These are phyloP conservation scores for Rhynchotus rufescens DNA, from an alignment of 2,797 vertebrate species.

Conservation along the genomic window DNA sequence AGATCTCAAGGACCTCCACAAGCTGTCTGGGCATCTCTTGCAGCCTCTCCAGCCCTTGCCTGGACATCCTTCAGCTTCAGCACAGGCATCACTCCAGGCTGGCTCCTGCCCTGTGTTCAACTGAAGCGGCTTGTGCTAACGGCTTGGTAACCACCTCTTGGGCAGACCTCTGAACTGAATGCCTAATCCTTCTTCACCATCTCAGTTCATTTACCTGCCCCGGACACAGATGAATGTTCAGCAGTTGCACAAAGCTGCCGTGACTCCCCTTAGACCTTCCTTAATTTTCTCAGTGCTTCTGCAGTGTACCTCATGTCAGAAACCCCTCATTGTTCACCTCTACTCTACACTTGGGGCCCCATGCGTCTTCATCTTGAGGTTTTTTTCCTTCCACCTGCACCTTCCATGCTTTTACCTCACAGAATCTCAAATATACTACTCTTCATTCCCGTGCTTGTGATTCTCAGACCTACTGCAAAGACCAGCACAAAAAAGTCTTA, in stretches of 20 bases:
- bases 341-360: not conserved
- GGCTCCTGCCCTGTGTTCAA: not conserved
- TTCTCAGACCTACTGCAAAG: not conserved
- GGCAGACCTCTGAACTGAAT: not conserved
- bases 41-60: not conserved
- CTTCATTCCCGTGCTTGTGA: not conserved
- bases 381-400: not conserved
- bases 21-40: not conserved
- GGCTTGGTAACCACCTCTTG: not conserved
- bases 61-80: not conserved
- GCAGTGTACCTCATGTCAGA: not conserved
- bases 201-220: not conserved
- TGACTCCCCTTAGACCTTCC: not conserved
- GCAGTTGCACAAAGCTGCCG: not conserved
- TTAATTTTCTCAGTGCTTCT: not conserved
- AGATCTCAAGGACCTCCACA: not conserved
- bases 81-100: not conserved
- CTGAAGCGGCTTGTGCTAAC: not conserved
- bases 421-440: not conserved
- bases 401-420: not conserved
- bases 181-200: not conserved
- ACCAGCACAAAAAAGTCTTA: not conserved
- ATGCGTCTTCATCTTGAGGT: not conserved
- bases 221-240: not conserved
- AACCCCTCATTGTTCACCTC: not conserved